Evolutionary conservation across 1,140 invertebrate species (phyloP), one percentile per base, ranked within the genome.

Genomic region (Lordiphosa stackelbergi): DNA sequence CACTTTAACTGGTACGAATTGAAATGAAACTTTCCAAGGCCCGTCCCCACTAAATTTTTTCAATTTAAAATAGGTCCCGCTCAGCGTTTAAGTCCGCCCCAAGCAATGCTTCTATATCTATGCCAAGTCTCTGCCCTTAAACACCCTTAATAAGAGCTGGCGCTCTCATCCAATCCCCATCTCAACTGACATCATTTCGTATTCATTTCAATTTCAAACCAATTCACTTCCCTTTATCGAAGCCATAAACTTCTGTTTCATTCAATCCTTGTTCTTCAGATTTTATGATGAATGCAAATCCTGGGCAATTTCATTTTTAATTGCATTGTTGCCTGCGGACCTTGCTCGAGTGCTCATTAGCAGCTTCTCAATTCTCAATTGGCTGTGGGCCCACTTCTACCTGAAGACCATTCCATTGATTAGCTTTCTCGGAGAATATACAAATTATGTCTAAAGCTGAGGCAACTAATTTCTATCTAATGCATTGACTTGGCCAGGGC

Each of bases 231-330:
- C 12, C 16, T 53, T 53, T 43, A 58, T 47, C 36, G 5, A 10
- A 24, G 16, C 24, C 16, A 42, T 48, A 40, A 65, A 42, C 38
- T 52, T 57, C 51, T 65, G 49, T 60, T 45, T 41, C 45, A 59
- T 59, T 68, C 60, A 59, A 59, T 70, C 46, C 31, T 24, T 24
- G 34, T 19, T 34, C 56, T n/a, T 45, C 16, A n/a, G 48, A 5
- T 52, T 45, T 12, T 40, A 11, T 34, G 24, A 28, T 57, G 57
- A 72, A 72, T 68, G 73, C 57, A 59, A 77, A 63, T 71, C 56
- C 42, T 41, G 61, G 43, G 66, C 48, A 74, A 77, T 71, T 71
- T 48, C 51, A 45, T 43, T 56, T 75, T 77, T 75, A 71, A 75
- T 75, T 75, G 57, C 66, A 71, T 70, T 66, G 55, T 66, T 70